These are phyloP conservation scores for Panthera tigris DNA, from an alignment of 2,113 vertebrate genomes.

Conservation along the genomic window DNA sequence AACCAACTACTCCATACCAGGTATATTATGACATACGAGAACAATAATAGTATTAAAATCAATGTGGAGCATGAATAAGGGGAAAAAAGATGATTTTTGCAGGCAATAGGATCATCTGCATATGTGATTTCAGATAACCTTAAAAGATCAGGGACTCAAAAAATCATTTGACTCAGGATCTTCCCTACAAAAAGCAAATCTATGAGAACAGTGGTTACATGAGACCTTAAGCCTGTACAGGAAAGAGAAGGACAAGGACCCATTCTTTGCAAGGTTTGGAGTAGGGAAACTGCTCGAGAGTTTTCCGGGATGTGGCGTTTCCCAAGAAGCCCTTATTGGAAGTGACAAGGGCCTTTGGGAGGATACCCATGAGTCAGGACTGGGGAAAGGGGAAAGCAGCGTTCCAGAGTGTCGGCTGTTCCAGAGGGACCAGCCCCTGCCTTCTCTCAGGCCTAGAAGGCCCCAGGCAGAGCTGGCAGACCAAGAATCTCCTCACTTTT, in stretches of 20 bases:
- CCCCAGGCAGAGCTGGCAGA: background rate
- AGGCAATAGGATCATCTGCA: background rate
- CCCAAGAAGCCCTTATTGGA: background rate
- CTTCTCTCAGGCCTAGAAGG: background rate
- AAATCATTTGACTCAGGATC: background rate
- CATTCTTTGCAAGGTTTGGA: background rate
- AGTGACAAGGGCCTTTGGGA: background rate
- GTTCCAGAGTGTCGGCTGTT: background rate
- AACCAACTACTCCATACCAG: background rate
- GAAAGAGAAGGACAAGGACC: background rate
- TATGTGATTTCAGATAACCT: background rate
- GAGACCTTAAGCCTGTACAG: background rate
- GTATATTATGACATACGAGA: background rate
- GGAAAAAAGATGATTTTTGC: background rate
- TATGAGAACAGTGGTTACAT: background rate
- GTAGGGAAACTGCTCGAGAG: background rate
- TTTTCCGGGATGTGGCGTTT: background rate
- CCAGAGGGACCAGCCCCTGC: background rate
- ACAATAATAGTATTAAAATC: background rate
- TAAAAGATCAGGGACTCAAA: background rate
- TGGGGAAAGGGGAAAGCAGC: background rate
- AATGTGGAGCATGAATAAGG: background rate
- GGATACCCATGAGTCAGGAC: background rate
- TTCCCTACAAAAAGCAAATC: background rate
- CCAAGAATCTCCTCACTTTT: background rate